phyloP scores from a whole-genome alignment of 2,797 vertebrate genomes.

The Notolepis coatsorum region DNA sequence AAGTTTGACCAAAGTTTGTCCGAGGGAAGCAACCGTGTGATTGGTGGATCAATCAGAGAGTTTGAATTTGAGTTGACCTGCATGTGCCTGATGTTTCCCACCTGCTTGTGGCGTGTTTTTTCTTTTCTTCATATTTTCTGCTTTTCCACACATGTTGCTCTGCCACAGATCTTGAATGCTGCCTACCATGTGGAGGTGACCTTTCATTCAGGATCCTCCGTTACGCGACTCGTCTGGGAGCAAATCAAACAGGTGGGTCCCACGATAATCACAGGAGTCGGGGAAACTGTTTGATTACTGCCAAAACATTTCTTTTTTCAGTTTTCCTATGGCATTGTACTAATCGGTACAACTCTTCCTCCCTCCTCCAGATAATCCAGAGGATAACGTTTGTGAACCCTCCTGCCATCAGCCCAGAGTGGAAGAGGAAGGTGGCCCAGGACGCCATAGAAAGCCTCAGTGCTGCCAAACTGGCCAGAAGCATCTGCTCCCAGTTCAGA shows the following conservation, averaged over 20 bases:
- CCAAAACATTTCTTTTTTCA: too few species aligned
- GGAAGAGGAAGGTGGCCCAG: constrained; percentile 98
- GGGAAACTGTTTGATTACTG: too few species aligned
- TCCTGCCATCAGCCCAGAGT: constrained; percentile 91
- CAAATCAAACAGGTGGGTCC: constrained; percentile 95
- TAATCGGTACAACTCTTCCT: too few species aligned
- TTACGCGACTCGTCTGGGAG: constrained; percentile 95
- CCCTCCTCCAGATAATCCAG: constrained; percentile 89
- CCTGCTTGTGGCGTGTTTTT: background rate
- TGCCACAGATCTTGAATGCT: constrained; percentile 92
- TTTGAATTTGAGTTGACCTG: too few species aligned
- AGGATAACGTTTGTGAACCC: constrained; percentile 95
- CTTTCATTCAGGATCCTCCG: constrained; percentile 95
- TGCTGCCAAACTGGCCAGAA: constrained; percentile 94
- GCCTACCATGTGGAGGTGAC: constrained; percentile 99
- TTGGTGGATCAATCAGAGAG: too few species aligned
- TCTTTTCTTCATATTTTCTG: too few species aligned
- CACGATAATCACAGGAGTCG: background rate
- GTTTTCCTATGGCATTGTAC: too few species aligned
- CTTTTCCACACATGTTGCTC: constrained; percentile 1
- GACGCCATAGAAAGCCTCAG: constrained; percentile 98
- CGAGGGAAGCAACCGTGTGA: too few species aligned
- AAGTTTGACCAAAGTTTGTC: too few species aligned
- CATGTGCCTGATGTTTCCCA: too few species aligned
- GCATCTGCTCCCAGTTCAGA: constrained; percentile 97